Conservation (phyloP, 2,113 vertebrate genomes). For the Triplophysa dalaica region DNA sequence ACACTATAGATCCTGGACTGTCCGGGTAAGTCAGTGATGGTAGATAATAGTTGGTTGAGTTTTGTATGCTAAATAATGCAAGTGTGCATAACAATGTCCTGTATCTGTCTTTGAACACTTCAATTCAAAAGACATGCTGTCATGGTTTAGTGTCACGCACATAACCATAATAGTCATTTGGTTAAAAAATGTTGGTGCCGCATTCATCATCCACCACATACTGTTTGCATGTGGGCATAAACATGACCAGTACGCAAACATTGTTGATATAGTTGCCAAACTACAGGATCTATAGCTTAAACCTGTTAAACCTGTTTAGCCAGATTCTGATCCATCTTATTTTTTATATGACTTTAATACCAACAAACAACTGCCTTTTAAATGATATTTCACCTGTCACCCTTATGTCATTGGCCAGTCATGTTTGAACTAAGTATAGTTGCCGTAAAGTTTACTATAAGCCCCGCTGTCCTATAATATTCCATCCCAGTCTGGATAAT, state of each 20-base stretch:
- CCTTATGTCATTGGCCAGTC: neutral
- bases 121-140: too few species aligned
- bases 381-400: too few species aligned
- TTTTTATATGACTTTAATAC: neutral
- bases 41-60: too few species aligned
- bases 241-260: neutral
- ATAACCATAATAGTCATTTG: too few species aligned
- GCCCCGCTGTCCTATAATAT: neutral
- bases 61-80: too few species aligned
- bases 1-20: too few species aligned
- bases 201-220: neutral
- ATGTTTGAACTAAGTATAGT: neutral
- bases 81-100: too few species aligned
- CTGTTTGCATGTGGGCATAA: neutral
- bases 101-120: too few species aligned
- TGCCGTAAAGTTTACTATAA: neutral
- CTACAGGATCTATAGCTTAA: neutral
- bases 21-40: too few species aligned
- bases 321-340: neutral
- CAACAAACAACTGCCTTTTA: too few species aligned
- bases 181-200: too few species aligned
- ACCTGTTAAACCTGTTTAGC: conserved; percentile 17
- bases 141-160: too few species aligned
- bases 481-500: neutral
- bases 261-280: neutral